Conservation (phyloP, 2,797 vertebrate species). For the Sus cebifrons region DNA sequence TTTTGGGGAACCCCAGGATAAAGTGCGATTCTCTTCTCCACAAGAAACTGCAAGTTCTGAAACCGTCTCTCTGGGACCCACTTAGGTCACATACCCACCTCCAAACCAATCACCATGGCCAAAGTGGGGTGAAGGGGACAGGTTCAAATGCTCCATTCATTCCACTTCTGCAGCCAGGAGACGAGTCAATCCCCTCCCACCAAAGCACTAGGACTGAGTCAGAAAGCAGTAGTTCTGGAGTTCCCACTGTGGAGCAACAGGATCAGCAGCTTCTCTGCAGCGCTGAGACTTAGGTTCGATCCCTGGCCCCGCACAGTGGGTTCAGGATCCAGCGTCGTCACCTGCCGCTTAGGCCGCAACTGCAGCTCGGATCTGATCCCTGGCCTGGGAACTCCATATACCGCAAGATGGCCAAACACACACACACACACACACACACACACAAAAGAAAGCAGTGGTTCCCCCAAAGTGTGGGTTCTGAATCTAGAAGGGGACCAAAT, state of each 20-base stretch:
- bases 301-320: too few relatives aligned
- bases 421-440: too few relatives aligned
- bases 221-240: not conserved
- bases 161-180: not conserved
- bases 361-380: too few relatives aligned
- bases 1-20: conserved; percentile 45
- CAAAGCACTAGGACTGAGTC: not conserved
- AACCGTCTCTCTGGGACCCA: not conserved
- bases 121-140: not conserved
- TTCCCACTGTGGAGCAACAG: too few relatives aligned
- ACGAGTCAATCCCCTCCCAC: not conserved
- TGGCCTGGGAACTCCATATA: too few relatives aligned
- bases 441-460: not conserved
- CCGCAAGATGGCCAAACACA: too few relatives aligned
- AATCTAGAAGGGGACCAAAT: not conserved
- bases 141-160: not conserved
- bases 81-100: not conserved
- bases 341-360: too few relatives aligned
- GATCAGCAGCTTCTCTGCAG: too few relatives aligned
- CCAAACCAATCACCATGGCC: not conserved
- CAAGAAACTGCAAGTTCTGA: conserved; percentile 60
- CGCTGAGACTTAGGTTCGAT: too few relatives aligned
- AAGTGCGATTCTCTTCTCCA: conserved; percentile 39
- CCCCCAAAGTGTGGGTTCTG: conserved; percentile 1
- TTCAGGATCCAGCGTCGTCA: too few relatives aligned